phyloP scores from a whole-genome alignment of 2,888 invertebrate genomes.

The Athalia rosae region DNA sequence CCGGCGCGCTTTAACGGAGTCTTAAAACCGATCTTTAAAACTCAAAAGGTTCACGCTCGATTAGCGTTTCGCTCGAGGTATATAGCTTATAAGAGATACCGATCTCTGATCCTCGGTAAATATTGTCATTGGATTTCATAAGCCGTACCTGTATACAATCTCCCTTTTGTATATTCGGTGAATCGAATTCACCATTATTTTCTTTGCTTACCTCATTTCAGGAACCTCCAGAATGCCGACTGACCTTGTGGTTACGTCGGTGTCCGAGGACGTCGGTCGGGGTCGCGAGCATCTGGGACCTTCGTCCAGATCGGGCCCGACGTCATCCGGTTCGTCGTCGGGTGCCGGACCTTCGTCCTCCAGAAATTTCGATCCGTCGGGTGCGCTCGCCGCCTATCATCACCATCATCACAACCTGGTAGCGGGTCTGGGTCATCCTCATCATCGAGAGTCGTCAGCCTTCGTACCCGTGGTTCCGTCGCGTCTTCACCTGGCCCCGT shows the following conservation, averaged over 20 bases:
- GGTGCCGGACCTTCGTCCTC: constrained; percentile 74
- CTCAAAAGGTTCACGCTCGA: too few relatives aligned
- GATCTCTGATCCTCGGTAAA: neutral
- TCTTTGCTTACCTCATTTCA: constrained; percentile 47
- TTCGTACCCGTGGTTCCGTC: constrained; percentile 92
- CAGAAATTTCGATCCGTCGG: constrained; percentile 78
- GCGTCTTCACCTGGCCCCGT: constrained; percentile 83
- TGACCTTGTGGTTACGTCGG: constrained; percentile 70
- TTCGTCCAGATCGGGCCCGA: constrained; percentile 59
- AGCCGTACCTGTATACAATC: neutral
- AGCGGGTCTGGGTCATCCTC: constrained; percentile 70
- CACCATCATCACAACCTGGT: constrained; percentile 76
- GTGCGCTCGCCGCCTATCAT: constrained; percentile 79
- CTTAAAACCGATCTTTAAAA: neutral
- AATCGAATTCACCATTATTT: constrained; percentile 6
- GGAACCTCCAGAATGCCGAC: constrained; percentile 68
- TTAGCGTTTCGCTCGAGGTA: too few relatives aligned
- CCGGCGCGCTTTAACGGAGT: neutral
- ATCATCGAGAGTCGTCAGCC: constrained; percentile 87
- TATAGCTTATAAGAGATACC: neutral
- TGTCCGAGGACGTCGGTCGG: constrained; percentile 65
- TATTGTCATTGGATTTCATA: neutral
- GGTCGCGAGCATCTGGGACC: constrained; percentile 54
- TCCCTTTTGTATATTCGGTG: neutral
- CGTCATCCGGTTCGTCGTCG: constrained; percentile 54